Conservation (phyloP, 2,113 vertebrate species). For the Recurvirostra avosetta region DNA sequence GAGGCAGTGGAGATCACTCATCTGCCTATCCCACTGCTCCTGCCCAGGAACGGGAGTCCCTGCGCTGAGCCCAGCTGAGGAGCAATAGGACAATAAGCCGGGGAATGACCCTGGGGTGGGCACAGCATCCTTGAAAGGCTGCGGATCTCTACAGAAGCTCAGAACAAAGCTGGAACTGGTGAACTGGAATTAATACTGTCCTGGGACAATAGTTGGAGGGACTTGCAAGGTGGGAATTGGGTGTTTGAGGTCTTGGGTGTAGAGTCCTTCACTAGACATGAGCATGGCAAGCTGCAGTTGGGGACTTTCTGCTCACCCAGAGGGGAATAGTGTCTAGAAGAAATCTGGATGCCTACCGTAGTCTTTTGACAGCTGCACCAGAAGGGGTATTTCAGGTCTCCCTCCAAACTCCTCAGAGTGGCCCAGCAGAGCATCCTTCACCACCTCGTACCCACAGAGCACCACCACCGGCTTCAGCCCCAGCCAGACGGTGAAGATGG, state of each 20-base stretch:
- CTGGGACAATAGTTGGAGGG: neutral
- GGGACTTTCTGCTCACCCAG: neutral
- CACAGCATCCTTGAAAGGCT: neutral
- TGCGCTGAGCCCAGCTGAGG: neutral
- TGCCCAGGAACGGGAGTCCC: neutral
- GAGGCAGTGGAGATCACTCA: neutral
- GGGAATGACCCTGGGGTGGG: neutral
- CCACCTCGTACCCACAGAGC: conserved; percentile 4
- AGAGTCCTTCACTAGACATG: accelerated
- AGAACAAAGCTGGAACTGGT: neutral
- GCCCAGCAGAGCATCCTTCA: conserved; percentile 61
- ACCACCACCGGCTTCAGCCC: conserved; percentile 29
- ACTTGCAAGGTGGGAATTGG: neutral
- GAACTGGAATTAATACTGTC: neutral
- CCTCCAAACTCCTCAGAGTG: conserved; percentile 45
- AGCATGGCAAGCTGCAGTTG: neutral
- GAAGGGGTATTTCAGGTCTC: neutral
- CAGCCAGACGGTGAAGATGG: conserved; percentile 56
- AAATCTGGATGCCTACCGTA: neutral
- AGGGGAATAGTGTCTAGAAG: neutral
- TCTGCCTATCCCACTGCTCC: accelerated
- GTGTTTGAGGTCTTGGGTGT: neutral
- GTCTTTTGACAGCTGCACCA: neutral
- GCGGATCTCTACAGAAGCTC: neutral
- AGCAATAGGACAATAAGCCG: neutral